Base-by-base conservation (phyloP, 2,797 vertebrate genomes). In the Distichodus sexfasciatus region DNA sequence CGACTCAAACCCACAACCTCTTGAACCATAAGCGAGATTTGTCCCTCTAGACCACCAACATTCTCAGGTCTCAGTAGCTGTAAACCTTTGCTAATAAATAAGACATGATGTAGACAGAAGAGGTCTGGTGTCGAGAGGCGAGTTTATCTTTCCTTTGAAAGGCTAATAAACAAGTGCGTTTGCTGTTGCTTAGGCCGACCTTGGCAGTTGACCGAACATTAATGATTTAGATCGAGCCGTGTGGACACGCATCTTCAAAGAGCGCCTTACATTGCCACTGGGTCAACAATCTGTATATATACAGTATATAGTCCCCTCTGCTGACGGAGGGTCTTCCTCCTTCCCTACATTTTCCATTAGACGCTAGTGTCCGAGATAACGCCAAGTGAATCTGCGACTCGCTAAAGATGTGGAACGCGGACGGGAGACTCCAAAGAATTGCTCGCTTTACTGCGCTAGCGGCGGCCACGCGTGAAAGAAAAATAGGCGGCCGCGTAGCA, bases 401-500 rank as follows among this genome's bases (percentile, higher is more conserved):
- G 31, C 36, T 33, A 48, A 24, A 60, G 48, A 47, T 3, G 10
- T 38, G 58, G 41, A 41, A 11, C 12, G 26, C n/a, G 15, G 3
- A 23, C 8, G 41, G 3, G 41, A 51, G 7, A n/a, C 28, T 2
- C 40, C 15, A 31, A 53, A 65, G 51, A 58, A 71, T 64, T 57
- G 51, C 24, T 14, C 5, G n/a, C n/a, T 53, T 70, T 62, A 62
- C 59, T 4, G 31, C 33, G 43, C 11, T 31, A 68, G 31, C 15
- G 46, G 33, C 31, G 23, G 36, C 29, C 2, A n/a, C 29, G 38
- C 6, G 21, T 6, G 6, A 12, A 46, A 44, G 46, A 62, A 62
- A 48, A 72, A 61, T 63, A 69, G 71, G 55, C 57, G 54, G 44
- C 62, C 61, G 63, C 66, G 66, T 48, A 62, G 28, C 43, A 57